Evolutionary conservation across 2,797 vertebrate species (phyloP).

Genomic region (Saxicola maurus): DNA sequence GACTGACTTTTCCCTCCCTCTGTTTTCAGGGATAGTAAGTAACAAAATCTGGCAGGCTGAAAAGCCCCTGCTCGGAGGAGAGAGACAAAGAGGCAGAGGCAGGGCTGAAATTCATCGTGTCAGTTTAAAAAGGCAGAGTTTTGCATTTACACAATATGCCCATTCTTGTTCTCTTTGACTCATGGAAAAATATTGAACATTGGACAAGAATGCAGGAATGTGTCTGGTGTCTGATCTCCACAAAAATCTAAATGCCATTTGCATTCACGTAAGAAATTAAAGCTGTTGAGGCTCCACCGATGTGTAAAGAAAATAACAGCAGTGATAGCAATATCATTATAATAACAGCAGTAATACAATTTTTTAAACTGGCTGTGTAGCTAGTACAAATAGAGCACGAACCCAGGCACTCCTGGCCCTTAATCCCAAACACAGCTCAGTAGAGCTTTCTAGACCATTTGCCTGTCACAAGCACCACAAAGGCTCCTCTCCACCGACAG

Average conservation of each 20-base stretch:
- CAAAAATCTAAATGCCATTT: conserved; percentile 45
- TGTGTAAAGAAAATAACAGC: conserved; percentile 48
- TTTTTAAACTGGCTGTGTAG: neutral
- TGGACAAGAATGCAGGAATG: conserved; percentile 59
- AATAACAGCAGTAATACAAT: conserved; percentile 26
- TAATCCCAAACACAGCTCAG: neutral
- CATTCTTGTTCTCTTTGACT: conserved; percentile 57
- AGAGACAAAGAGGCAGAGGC: conserved; percentile 37
- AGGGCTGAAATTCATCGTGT: conserved; percentile 29
- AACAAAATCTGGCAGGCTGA: conserved; percentile 24
- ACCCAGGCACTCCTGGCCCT: neutral
- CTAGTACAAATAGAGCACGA: neutral
- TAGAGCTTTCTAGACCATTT: neutral
- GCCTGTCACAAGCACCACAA: neutral
- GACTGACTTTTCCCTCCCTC: conserved; percentile 34
- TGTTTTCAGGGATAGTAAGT: conserved; percentile 28
- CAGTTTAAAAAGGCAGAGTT: conserved; percentile 53
- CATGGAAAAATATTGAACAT: conserved; percentile 65
- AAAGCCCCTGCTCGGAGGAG: neutral
- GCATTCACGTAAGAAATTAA: conserved; percentile 34
- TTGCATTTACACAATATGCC: conserved; percentile 50
- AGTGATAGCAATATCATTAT: conserved; percentile 41
- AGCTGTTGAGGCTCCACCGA: neutral
- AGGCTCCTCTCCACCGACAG: neutral
- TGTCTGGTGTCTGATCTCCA: conserved; percentile 55